phyloP scores from a whole-genome alignment of 1,140 invertebrate species.

The Diorhabda elongata region DNA sequence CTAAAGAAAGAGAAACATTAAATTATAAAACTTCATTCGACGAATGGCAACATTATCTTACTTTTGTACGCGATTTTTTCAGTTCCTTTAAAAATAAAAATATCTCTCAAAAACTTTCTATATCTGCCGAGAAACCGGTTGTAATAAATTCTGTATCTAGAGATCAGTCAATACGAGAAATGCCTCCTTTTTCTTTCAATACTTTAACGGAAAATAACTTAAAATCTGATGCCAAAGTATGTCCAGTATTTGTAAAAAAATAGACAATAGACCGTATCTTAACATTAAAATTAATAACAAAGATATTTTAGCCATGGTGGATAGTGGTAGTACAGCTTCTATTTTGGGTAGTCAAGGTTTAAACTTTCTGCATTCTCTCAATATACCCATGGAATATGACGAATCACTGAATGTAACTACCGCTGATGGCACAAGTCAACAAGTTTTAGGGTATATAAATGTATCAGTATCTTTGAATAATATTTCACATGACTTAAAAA shows the following conservation, averaged over 20 bases:
- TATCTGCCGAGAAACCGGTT: background rate
- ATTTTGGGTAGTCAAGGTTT: constrained; percentile 7
- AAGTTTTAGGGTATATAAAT: constrained; percentile 4
- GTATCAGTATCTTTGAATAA: constrained; percentile 4
- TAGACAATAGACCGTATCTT: constrained; percentile 6
- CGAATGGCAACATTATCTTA: background rate
- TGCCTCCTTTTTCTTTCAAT: background rate
- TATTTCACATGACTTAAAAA: constrained; percentile 6
- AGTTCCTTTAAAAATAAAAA: background rate
- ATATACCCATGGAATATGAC: constrained; percentile 7
- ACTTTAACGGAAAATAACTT: background rate
- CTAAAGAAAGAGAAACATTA: background rate
- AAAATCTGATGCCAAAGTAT: background rate
- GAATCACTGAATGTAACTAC: constrained; percentile 3
- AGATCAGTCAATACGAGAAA: background rate
- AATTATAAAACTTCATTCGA: background rate
- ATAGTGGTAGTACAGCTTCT: background rate
- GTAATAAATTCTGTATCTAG: background rate
- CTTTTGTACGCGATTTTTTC: background rate
- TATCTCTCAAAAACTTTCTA: background rate
- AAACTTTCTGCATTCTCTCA: background rate
- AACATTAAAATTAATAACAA: constrained; percentile 6
- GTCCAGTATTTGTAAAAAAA: constrained; percentile 11
- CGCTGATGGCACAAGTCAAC: constrained; percentile 13
- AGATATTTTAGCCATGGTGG: background rate